phyloP scores from a whole-genome alignment of 2,797 vertebrate genomes.

The Ataeniobius toweri region DNA sequence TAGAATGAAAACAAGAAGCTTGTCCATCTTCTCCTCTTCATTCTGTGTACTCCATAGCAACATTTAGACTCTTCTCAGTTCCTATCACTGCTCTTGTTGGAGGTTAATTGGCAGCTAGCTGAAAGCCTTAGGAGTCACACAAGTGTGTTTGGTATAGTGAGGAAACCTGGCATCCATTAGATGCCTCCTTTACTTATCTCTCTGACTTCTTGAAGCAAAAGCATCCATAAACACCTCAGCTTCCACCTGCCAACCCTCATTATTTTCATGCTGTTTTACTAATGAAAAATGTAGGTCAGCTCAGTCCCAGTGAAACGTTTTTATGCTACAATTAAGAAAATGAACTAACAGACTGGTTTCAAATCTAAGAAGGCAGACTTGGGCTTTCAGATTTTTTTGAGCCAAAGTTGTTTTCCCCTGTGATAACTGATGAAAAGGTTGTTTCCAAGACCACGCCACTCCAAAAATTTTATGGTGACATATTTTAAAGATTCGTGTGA shows the following conservation, averaged over 20 bases:
- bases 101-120: constrained; percentile 56
- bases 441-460: neutral
- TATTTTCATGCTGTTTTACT: constrained; percentile 77
- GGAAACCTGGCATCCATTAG: constrained; percentile 60
- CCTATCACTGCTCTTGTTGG: constrained; percentile 17
- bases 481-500: neutral
- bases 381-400: constrained; percentile 26
- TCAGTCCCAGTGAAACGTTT: constrained; percentile 47
- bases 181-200: constrained; percentile 54
- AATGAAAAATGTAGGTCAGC: constrained; percentile 67
- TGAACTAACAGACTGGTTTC: constrained; percentile 36
- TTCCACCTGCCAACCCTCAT: constrained; percentile 75
- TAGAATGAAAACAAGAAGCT: neutral
- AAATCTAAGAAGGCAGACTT: constrained; percentile 18
- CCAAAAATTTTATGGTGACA: neutral
- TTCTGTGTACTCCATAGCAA: constrained; percentile 9
- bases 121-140: constrained; percentile 30
- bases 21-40: neutral
- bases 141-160: constrained; percentile 61
- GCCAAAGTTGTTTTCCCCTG: constrained; percentile 12
- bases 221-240: constrained; percentile 64
- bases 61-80: constrained; percentile 14
- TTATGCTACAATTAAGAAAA: constrained; percentile 52
- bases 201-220: constrained; percentile 54
- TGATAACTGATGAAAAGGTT: neutral